Base-by-base conservation (phyloP, 2,888 invertebrate genomes). In the Drosophila nigricruria region DNA sequence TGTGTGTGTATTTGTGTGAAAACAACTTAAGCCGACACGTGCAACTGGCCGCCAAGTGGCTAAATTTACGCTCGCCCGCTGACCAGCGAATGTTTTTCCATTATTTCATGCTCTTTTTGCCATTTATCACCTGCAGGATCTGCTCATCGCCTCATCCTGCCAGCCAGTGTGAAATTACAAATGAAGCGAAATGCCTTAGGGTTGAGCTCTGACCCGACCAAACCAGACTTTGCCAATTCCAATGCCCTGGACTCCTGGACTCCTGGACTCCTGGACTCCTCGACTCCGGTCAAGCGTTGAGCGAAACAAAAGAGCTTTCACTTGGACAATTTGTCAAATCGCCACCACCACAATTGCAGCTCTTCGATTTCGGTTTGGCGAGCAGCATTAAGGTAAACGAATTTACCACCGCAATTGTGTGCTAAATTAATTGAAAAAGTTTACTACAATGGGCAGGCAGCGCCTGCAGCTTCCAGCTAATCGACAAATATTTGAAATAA, bases 401-500 rank as follows among this genome's bases (percentile, higher is more conserved):
- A 74, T 73, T 81, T 77, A 70, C 70, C 64, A 69, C 80, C 70
- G 67, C 84, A 79, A 77, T 75, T 72, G 74, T 73, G 52, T 65
- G 73, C 61, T 10, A 87, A 87, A 87, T 87, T 87, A 87, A 87
- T 86, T 86, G 88, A 87, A 89, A 87, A 87, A 87, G 54, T 89
- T 87, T 82, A 57, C 47, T 58, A 58, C 78, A 77, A 73, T 78
- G 73, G 50, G 56, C 32, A 18, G 61, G 34, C 40, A 18, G 10
- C 3, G 18, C 12, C 42, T 14, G 23, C 14, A n/a, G 38, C 40
- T 18, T 6, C 3, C 52, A 56, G 81, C 77, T 81, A 88, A 84
- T 88, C 81, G 70, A 67, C 75, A 80, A 88, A 82, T 86, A 83
- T 81, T 88, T 83, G 74, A 88, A 79, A 84, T 85, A 81, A 81